Evolutionary conservation across 2,888 invertebrate species (phyloP).

Genomic region (Xanthia icteritia): DNA sequence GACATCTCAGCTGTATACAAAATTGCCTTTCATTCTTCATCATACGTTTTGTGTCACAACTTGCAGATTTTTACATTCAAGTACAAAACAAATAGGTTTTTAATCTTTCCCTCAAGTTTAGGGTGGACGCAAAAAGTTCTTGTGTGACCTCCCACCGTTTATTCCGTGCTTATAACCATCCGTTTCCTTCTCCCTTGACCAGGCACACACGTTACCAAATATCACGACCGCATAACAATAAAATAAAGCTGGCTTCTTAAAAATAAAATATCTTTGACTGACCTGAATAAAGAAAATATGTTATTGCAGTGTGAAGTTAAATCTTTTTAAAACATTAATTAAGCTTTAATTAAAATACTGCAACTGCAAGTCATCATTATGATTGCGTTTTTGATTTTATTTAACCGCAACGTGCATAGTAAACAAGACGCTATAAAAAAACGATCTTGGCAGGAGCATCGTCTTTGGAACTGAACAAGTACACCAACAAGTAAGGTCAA

Average conservation of each 20-base stretch:
- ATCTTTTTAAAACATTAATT: background rate
- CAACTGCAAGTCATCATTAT: background rate
- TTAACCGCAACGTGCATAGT: background rate
- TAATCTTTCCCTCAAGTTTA: background rate
- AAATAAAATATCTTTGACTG: background rate
- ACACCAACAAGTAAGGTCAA: background rate
- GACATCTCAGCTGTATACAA: background rate
- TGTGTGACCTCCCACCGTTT: background rate
- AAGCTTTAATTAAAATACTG: background rate
- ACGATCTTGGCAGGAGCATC: background rate
- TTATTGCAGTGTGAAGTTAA: conserved; percentile 4
- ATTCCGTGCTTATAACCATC: background rate
- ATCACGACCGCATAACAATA: background rate
- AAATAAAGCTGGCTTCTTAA: background rate
- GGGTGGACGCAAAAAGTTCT: too few species aligned
- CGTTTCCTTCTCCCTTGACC: background rate
- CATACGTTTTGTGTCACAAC: background rate
- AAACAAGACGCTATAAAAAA: background rate
- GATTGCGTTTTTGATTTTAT: background rate
- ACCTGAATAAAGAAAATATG: background rate
- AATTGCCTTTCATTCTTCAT: background rate
- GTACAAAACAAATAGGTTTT: too few species aligned
- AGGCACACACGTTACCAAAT: background rate
- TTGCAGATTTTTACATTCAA: background rate
- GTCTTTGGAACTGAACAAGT: background rate